Evolutionary conservation across 2,113 vertebrate genomes (phyloP).

Genomic region (Chauna torquata): DNA sequence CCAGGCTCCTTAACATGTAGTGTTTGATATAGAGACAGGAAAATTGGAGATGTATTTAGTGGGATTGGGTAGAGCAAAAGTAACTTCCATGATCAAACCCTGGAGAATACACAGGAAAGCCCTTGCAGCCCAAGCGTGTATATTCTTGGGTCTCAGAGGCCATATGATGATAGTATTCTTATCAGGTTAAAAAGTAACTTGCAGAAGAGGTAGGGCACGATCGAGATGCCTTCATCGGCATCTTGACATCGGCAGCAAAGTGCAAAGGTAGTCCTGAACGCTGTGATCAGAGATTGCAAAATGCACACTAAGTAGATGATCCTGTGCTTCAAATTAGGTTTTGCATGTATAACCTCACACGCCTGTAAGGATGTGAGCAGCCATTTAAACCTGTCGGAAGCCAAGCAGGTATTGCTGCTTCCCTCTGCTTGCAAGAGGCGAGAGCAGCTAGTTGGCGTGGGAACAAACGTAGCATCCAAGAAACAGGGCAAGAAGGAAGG

Average conservation of each 20-base stretch:
- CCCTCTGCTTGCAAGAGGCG: neutral
- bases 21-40: slow-evolving; percentile 17
- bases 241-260: neutral
- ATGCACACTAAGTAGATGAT: neutral
- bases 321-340: neutral
- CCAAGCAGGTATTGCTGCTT: neutral
- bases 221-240: neutral
- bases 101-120: neutral
- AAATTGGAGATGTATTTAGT: neutral
- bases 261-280: neutral
- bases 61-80: neutral
- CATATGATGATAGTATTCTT: neutral
- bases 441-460: neutral
- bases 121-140: neutral
- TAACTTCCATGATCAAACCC: neutral
- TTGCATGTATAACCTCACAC: rapidly evolving
- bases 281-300: neutral
- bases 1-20: slow-evolving; percentile 31
- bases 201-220: neutral
- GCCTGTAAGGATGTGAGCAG: neutral
- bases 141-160: neutral
- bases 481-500: neutral
- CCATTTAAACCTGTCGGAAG: neutral
- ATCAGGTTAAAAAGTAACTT: neutral
- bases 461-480: neutral